Base-by-base conservation (phyloP, 2,888 invertebrate species). In the Drosophila nr. medialis region DNA sequence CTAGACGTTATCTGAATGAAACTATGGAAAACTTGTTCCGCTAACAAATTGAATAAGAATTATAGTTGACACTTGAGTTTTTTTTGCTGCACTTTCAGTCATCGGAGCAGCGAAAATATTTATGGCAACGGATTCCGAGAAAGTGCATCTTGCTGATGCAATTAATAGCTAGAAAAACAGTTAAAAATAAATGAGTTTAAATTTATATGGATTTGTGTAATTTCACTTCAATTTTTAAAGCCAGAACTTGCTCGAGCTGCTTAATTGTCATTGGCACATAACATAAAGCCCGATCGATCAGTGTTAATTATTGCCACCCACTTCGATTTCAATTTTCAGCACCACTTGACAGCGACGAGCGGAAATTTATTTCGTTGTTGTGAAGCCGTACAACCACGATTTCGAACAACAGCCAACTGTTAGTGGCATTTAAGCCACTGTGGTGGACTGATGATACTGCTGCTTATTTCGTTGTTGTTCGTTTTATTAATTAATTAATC, bases 401-500 rank as follows among this genome's bases (percentile, higher is more conserved):
- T 51, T n/a, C 32, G 49, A 49, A 61, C 62, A 64, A 24, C 66
- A 56, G 49, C 42, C 69, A 72, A 76, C 71, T 86, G 81, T 64
- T 75, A 74, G 75, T 83, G 81, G 77, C 88, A 83, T 70, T 75
- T 73, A 63, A 69, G 73, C 65, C 55, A 66, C 29, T 40, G 40
- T 54, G 29, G 53, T 65, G 54, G 49, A 32, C 58, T 59, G 38
- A 7, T 38, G 54, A 32, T 32, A 18, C 8, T 40, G 13, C n/a
- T 64, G 29, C 36, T 64, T 29, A 24, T 54, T 18, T 30, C n/a
- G 13, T 3, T 58, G 30, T 27, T 61, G 45, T 36, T 72, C 27
- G 15, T 58, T 81, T 83, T 75, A 85, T 87, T 85, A 81, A 87
- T 83, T 75, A 83, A 79, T 83, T 68, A 81, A 85, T 87, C 83